Evolutionary conservation across 2,888 invertebrate genomes (phyloP).

Genomic region (Agrenia bidenticulata): DNA sequence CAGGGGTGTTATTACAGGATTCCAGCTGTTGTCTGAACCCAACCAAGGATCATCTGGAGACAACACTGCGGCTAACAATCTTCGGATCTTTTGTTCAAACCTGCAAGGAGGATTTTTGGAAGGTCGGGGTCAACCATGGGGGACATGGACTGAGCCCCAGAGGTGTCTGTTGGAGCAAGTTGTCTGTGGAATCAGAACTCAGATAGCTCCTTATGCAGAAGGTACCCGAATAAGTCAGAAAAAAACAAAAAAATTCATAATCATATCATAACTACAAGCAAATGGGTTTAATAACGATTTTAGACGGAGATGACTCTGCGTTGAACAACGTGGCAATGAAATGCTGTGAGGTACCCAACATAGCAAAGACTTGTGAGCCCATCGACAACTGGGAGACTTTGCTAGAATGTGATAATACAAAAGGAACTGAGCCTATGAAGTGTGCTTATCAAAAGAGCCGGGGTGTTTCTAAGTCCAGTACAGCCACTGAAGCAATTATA

Average conservation of each 20-base stretch:
- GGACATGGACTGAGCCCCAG: slow-evolving; percentile 23
- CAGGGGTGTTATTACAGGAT: slow-evolving; percentile 8
- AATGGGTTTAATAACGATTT: too few species aligned
- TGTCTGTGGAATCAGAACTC: slow-evolving; percentile 26
- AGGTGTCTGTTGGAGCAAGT: slow-evolving; percentile 18
- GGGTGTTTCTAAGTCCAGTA: slow-evolving; percentile 6
- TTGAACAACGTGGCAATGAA: slow-evolving; percentile 25
- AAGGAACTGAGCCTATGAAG: slow-evolving; percentile 8
- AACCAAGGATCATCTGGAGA: background rate
- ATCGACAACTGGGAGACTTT: slow-evolving; percentile 22
- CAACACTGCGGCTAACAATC: slow-evolving; percentile 15
- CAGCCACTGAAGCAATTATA: background rate
- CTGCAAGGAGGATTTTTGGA: slow-evolving; percentile 16
- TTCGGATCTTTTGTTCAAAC: slow-evolving; percentile 19
- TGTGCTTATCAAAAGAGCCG: slow-evolving; percentile 19
- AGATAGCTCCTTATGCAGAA: slow-evolving; percentile 1
- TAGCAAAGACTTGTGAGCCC: slow-evolving; percentile 10
- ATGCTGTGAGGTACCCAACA: slow-evolving; percentile 23
- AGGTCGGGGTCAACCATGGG: slow-evolving; percentile 16
- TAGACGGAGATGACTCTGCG: slow-evolving; percentile 22
- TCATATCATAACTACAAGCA: background rate
- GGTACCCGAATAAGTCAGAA: background rate
- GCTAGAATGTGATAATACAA: slow-evolving; percentile 26
- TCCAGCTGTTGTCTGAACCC: slow-evolving; percentile 6
- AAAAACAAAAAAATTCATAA: background rate